phyloP scores from a whole-genome alignment of 2,888 invertebrate genomes.

The Troides aeacus region DNA sequence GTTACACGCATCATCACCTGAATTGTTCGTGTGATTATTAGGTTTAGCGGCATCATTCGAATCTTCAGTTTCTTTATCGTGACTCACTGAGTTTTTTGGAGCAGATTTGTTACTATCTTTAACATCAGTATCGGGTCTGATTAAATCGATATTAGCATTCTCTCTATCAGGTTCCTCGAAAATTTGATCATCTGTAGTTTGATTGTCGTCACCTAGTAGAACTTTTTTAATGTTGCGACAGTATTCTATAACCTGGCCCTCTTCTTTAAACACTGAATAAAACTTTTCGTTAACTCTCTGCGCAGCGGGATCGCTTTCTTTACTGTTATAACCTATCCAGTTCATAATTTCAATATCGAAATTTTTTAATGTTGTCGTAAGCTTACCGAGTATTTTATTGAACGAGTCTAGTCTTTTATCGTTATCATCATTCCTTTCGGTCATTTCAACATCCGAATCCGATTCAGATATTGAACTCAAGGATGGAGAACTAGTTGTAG shows the following conservation, averaged over 20 bases:
- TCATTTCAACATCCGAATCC: not conserved
- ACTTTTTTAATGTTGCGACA: conserved; percentile 41
- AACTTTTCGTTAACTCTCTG: conserved; percentile 41
- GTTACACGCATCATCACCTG: conserved; percentile 22
- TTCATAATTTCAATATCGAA: conserved; percentile 49
- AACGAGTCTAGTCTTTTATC: conserved; percentile 5
- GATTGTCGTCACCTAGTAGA: conserved; percentile 18
- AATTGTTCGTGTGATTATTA: not conserved
- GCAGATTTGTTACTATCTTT: not conserved
- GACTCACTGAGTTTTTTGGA: not conserved
- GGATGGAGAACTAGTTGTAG: conserved; percentile 10
- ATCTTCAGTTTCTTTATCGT: not conserved
- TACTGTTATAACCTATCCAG: conserved; percentile 48
- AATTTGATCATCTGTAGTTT: conserved; percentile 8
- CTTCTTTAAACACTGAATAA: conserved; percentile 44
- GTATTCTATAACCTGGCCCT: conserved; percentile 42
- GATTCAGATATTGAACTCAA: not conserved
- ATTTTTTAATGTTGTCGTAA: conserved; percentile 37
- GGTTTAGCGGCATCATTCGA: not conserved
- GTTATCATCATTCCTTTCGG: not conserved
- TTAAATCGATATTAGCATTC: not conserved
- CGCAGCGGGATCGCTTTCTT: conserved; percentile 30
- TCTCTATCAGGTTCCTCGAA: conserved; percentile 3
- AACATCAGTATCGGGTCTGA: conserved; percentile 2
- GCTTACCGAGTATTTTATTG: conserved; percentile 17